Conservation (phyloP, 2,113 vertebrate genomes). For the Ammodytes marinus region DNA sequence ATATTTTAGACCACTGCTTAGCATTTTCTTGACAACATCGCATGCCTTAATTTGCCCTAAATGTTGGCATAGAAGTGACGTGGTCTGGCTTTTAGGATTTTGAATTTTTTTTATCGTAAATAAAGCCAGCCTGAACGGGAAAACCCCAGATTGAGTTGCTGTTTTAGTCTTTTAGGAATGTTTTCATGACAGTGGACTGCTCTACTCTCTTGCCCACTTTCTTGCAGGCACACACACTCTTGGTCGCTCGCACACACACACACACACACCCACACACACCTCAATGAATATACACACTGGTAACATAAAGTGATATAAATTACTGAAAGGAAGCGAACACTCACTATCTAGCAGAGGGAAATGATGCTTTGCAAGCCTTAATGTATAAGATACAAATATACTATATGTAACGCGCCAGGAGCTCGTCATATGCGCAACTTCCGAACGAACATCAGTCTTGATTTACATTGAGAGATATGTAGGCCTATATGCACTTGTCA, state of each 20-base stretch:
- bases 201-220: constrained; percentile 15
- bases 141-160: constrained; percentile 47
- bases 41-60: neutral
- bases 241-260: neutral
- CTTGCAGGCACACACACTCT: neutral
- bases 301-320: neutral
- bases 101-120: constrained; percentile 59
- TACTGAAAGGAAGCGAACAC: neutral
- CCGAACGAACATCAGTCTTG: constrained; percentile 11
- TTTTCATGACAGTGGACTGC: constrained; percentile 45
- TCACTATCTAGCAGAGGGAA: neutral
- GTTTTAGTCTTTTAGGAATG: constrained; percentile 62
- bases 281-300: neutral
- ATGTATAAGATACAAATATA: neutral
- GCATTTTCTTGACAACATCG: constrained; percentile 25
- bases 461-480: constrained; percentile 33
- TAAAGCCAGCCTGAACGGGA: constrained; percentile 23
- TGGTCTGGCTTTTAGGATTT: constrained; percentile 22
- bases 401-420: neutral
- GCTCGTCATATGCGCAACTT: constrained; percentile 7
- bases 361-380: neutral
- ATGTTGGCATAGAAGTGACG: constrained; percentile 30
- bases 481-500: neutral
- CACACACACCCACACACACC: constrained; percentile 12
- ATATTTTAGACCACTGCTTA: constrained; percentile 14